Percentiles rank a stretch among this genome's conserved stretches.
These are phyloP conservation scores for Drosophila meridiana DNA, from an alignment of 2,888 invertebrate genomes.

Conservation along the genomic window DNA sequence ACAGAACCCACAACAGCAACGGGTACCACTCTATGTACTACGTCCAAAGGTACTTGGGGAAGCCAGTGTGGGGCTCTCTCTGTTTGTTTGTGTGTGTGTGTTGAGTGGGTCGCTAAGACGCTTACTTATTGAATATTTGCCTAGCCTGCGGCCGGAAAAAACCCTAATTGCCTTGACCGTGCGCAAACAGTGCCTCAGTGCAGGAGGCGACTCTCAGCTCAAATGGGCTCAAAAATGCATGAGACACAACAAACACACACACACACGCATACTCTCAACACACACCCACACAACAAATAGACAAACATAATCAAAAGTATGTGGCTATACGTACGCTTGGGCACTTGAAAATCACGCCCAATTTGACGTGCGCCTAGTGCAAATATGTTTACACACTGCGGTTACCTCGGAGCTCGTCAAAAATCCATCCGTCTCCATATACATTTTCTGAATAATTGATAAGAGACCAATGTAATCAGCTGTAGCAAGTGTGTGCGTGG, in stretches of 20 bases:
- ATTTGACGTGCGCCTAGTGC: constrained; percentile 77
- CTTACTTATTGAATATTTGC: constrained; percentile 79
- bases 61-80: neutral
- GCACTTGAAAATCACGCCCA: constrained; percentile 79
- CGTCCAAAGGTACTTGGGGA: neutral
- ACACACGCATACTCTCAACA: neutral
- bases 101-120: constrained; percentile 64
- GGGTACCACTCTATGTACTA: neutral
- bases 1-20: constrained; percentile 36
- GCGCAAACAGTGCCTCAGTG: constrained; percentile 59
- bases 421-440: constrained; percentile 68
- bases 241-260: constrained; percentile 40
- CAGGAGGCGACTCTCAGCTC: constrained; percentile 4
- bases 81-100: constrained; percentile 3
- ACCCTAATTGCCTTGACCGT: constrained; percentile 81
- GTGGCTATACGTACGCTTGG: constrained; percentile 34
- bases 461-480: constrained; percentile 57
- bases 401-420: constrained; percentile 45
- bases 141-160: constrained; percentile 63
- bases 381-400: constrained; percentile 64
- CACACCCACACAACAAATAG: constrained; percentile 64
- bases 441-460: constrained; percentile 78
- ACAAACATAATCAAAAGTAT: constrained; percentile 79
- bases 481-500: constrained; percentile 16
- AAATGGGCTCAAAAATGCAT: constrained; percentile 72